These are phyloP conservation scores for Zaprionus taronus DNA, from an alignment of 1,140 invertebrate species.

Conservation along the genomic window DNA sequence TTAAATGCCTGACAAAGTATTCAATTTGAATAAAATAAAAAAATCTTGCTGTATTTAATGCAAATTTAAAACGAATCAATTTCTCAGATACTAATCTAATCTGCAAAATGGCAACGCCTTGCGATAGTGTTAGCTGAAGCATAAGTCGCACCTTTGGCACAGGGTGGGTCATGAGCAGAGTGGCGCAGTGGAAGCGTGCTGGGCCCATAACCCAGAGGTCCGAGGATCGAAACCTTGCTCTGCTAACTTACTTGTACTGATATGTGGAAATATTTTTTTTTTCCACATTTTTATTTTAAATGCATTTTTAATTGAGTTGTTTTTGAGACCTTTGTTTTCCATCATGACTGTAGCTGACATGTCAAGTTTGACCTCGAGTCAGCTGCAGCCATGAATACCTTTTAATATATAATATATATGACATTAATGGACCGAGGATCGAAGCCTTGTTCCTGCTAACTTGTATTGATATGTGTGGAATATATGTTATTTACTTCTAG, in stretches of 20 bases:
- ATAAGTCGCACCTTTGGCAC: not conserved
- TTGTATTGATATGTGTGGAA: not conserved
- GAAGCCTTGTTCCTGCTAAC: not conserved
- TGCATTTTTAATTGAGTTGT: not conserved
- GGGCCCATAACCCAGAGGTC: slow-evolving; percentile 99
- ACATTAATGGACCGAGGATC: too few relatives aligned
- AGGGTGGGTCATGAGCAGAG: slow-evolving; percentile 88
- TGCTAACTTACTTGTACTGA: slow-evolving; percentile 86
- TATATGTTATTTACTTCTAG: not conserved
- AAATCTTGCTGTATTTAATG: not conserved
- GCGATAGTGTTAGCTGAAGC: not conserved
- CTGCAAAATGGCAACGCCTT: slow-evolving; percentile 11
- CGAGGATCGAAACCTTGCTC: slow-evolving; percentile 97
- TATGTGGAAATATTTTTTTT: not conserved
- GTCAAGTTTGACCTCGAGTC: too few relatives aligned
- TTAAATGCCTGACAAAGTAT: slow-evolving; percentile 24
- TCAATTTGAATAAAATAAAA: slow-evolving; percentile 18
- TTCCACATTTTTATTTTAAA: not conserved
- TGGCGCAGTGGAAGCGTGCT: slow-evolving; percentile 99
- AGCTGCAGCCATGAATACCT: too few relatives aligned
- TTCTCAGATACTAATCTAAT: slow-evolving; percentile 8
- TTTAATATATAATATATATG: too few relatives aligned
- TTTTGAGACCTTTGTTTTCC: too few relatives aligned
- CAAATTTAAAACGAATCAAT: not conserved
- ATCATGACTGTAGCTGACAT: too few relatives aligned